phyloP scores from a whole-genome alignment of 2,888 invertebrate species.

The Flexamia atlantica region DNA sequence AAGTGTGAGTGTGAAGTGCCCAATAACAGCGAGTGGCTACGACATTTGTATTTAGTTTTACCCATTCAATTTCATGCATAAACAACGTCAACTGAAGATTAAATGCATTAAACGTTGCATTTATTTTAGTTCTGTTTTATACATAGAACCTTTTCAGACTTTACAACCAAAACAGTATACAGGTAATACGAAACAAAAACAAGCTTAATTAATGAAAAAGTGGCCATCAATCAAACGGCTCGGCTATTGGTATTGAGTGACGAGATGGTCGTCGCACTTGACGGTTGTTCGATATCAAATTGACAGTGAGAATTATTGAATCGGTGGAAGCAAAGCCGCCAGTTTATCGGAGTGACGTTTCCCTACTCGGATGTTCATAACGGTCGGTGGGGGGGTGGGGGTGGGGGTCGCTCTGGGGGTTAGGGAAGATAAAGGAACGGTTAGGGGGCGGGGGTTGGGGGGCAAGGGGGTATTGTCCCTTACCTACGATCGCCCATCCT shows the following conservation, averaged over 20 bases:
- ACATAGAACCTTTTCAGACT: too few relatives aligned
- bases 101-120: too few relatives aligned
- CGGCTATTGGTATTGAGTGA: not conserved
- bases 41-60: too few relatives aligned
- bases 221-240: not conserved
- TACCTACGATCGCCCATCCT: not conserved
- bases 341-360: constrained; percentile 10
- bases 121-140: too few relatives aligned
- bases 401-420: not conserved
- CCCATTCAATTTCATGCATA: too few relatives aligned
- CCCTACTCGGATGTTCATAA: constrained; percentile 20
- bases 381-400: not conserved
- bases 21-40: too few relatives aligned
- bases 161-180: too few relatives aligned
- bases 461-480: not conserved
- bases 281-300: not conserved
- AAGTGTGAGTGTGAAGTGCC: too few relatives aligned
- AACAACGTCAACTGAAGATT: too few relatives aligned
- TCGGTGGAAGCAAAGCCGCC: not conserved
- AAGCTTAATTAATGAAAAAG: not conserved
- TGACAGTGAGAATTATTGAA: not conserved
- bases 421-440: not conserved
- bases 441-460: not conserved
- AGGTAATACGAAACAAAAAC: not conserved
- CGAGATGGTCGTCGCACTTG: not conserved